Evolutionary conservation across 2,888 invertebrate species (phyloP), one percentile per base, ranked within the genome.

Genomic region (Epirrhoe alternata): DNA sequence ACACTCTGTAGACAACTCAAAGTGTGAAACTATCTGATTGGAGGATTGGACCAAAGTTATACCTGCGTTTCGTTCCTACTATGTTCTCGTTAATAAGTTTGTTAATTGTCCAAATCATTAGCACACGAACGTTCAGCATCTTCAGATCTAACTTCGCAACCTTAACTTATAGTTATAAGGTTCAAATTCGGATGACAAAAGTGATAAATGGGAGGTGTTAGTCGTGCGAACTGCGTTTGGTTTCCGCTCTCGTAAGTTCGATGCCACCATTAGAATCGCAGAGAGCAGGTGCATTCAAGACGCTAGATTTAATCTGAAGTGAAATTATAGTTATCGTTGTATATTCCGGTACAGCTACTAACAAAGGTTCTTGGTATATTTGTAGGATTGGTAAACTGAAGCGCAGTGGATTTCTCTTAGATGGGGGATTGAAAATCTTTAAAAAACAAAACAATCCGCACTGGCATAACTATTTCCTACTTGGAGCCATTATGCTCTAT

Each of bases 91-190:
- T 68, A 70, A 70, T 68, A 58, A 62, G 45, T 64, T 54, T 72
- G 84, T 85, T 87, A 89, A 89, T 88, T 88, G 84, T 81, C 80
- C 80, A 75, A 80, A 86, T 89, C 88, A 88, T 89, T 89, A 89
- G 86, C 72, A 77, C 77, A 80, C 77, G 74, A 74, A 79, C 78
- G 81, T 81, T 82, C 83, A 84, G 84, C 80, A 66, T 75, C 78
- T 77, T 80, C 68, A 71, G 75, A 75, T 75, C 74, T 77, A 45
- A 45, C 45, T 16, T 16, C 16, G 14, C 47, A 0, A 47, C 47
- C 45, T 45, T n/a, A 50, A 45, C 45, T n/a, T 30, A 14, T 33
- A 14, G 38, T 7, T 16, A 14, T 56, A 63, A 54, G 54, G 67
- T 60, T 56, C 47, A 56, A 47, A 63, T 17, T 60, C 16, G 52